Conservation (phyloP, 2,113 vertebrate species). For the Ondatra zibethicus region DNA sequence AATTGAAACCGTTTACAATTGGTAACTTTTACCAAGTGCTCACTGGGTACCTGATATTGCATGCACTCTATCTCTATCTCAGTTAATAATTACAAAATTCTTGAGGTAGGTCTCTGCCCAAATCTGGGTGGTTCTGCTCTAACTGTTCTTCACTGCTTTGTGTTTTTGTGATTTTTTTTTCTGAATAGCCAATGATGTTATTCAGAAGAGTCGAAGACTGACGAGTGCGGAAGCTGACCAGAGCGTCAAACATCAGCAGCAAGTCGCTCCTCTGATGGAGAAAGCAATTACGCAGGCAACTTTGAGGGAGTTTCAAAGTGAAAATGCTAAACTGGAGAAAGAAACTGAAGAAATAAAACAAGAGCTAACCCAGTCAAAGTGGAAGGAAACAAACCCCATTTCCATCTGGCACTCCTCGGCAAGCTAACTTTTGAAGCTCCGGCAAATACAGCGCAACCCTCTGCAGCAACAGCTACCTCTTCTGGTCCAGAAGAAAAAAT, state of each 20-base stretch:
- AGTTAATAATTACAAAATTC: not conserved
- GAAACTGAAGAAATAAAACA: not conserved
- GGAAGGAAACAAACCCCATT: not conserved
- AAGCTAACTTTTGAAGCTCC: not conserved
- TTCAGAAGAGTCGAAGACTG: slow-evolving; percentile 89
- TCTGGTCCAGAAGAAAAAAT: not conserved
- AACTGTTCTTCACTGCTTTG: slow-evolving; percentile 74
- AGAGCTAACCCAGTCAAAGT: not conserved
- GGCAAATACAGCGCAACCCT: not conserved
- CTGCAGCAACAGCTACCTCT: not conserved
- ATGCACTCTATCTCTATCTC: not conserved
- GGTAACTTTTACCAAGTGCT: not conserved
- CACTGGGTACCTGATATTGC: not conserved
- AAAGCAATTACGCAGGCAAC: not conserved
- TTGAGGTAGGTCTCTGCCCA: not conserved
- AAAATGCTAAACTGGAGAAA: not conserved
- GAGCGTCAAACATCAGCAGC: not conserved
- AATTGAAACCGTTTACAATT: not conserved
- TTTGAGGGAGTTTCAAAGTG: not conserved
- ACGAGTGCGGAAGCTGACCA: slow-evolving; percentile 83
- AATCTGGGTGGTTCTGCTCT: not conserved
- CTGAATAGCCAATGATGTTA: slow-evolving; percentile 86
- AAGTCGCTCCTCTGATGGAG: not conserved
- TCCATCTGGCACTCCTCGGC: not conserved
- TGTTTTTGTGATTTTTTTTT: not conserved